Conservation (phyloP, 2,113 vertebrate genomes). For the Galbula dea region DNA sequence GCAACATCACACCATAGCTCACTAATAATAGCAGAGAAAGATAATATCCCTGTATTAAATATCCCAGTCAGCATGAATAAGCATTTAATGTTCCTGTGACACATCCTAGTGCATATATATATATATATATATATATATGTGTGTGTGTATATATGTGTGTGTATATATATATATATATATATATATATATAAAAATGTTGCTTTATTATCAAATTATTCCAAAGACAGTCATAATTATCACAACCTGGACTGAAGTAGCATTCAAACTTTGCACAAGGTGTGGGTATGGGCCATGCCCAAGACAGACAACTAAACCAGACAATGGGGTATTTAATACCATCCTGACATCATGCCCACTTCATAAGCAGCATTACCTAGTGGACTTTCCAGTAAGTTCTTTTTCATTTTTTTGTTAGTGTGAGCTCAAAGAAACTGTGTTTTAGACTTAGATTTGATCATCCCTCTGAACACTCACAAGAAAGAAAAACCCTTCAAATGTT, state of each 20-base stretch:
- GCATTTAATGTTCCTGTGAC: slow-evolving; percentile 29
- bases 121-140: too few relatives aligned
- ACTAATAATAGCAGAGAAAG: slow-evolving; percentile 23
- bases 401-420: background rate
- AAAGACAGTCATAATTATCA: background rate
- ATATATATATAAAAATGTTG: background rate
- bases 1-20: background rate
- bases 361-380: too few relatives aligned
- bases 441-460: background rate
- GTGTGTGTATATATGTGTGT: too few relatives aligned
- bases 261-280: too few relatives aligned
- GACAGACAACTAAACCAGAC: too few relatives aligned
- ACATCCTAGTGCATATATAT: background rate
- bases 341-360: too few relatives aligned
- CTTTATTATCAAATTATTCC: background rate
- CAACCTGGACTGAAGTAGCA: background rate
- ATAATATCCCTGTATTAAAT: slow-evolving; percentile 16
- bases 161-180: background rate
- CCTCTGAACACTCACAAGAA: background rate
- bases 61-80: slow-evolving; percentile 21
- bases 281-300: too few relatives aligned
- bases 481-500: background rate
- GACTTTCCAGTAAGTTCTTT: background rate
- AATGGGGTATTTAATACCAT: too few relatives aligned
- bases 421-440: background rate